Evolutionary conservation across 2,888 invertebrate genomes (phyloP).

Genomic region (Sinhomidia bicolor): DNA sequence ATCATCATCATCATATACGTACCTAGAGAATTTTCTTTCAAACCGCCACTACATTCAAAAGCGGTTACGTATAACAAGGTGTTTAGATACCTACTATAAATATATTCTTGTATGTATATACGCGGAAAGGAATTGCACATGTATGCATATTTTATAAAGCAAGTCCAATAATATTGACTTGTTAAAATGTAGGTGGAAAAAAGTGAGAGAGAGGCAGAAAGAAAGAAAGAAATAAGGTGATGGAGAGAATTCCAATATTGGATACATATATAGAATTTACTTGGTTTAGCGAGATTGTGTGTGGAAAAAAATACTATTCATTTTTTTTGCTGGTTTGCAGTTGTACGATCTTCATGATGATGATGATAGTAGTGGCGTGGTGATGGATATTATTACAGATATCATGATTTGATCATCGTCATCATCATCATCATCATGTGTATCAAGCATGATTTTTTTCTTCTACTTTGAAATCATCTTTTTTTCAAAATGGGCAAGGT

Average conservation of each 20-base stretch:
- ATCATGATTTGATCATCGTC: slow-evolving; percentile 30
- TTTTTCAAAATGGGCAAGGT: slow-evolving; percentile 28
- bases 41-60: too few species aligned
- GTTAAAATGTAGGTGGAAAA: slow-evolving; percentile 65
- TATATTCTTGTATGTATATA: not conserved
- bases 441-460: not conserved
- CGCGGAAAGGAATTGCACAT: not conserved
- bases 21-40: too few species aligned
- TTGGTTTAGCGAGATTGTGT: not conserved
- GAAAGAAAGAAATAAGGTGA: slow-evolving; percentile 19
- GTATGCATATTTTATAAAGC: slow-evolving; percentile 68
- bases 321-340: slow-evolving; percentile 23
- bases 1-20: slow-evolving; percentile 9
- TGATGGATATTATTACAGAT: slow-evolving; percentile 53
- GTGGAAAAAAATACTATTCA: slow-evolving; percentile 35
- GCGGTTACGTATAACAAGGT: too few species aligned
- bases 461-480: slow-evolving; percentile 17
- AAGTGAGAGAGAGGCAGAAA: too few species aligned
- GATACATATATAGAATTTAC: not conserved
- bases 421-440: not conserved
- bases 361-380: not conserved
- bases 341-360: not conserved
- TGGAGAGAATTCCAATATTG: slow-evolving; percentile 17
- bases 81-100: too few species aligned
- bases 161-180: slow-evolving; percentile 66